These are phyloP conservation scores for Sorex fumeus DNA, from an alignment of 2,113 vertebrate species.

Conservation along the genomic window DNA sequence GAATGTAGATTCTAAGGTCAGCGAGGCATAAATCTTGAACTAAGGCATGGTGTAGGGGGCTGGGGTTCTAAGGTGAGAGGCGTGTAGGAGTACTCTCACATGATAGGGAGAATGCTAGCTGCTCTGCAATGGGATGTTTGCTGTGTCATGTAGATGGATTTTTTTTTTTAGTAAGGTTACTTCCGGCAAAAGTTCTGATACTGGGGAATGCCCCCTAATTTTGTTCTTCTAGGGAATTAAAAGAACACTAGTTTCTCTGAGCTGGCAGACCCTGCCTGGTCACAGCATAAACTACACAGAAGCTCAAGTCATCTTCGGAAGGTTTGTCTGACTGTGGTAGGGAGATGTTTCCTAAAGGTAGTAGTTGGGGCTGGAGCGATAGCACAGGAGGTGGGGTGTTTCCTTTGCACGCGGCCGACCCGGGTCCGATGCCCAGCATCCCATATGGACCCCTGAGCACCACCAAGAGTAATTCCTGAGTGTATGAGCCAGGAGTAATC, in stretches of 20 bases:
- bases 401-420: too few species aligned
- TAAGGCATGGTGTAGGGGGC: not conserved
- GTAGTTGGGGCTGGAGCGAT: too few species aligned
- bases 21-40: not conserved
- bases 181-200: not conserved
- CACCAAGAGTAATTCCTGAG: too few species aligned
- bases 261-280: too few species aligned
- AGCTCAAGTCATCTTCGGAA: not conserved
- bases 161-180: not conserved
- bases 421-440: too few species aligned
- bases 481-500: too few species aligned
- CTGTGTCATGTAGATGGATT: not conserved
- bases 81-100: not conserved
- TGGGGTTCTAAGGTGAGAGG: not conserved
- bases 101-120: not conserved
- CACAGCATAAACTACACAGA: too few species aligned
- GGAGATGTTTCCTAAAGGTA: not conserved
- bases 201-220: not conserved
- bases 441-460: too few species aligned
- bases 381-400: too few species aligned
- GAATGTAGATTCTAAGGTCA: too few species aligned
- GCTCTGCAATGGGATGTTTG: not conserved
- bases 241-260: too few species aligned
- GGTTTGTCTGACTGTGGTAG: too few species aligned
- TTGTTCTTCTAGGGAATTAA: not conserved